These are phyloP conservation scores for Alethe diademata DNA, from an alignment of 2,113 vertebrate species.

Conservation along the genomic window DNA sequence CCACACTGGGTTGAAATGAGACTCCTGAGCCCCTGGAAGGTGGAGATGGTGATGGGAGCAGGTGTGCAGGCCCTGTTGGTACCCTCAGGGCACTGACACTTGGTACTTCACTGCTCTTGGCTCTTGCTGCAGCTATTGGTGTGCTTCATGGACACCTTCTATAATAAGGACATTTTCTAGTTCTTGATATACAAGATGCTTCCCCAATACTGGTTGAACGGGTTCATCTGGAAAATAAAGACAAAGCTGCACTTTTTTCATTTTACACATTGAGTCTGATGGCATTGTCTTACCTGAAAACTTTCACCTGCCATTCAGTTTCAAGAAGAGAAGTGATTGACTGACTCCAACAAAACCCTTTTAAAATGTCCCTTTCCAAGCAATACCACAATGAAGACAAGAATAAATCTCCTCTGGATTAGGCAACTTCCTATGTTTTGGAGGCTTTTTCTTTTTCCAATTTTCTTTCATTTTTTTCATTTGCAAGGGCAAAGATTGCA, in stretches of 20 bases:
- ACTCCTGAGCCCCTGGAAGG: not conserved
- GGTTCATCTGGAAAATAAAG: not conserved
- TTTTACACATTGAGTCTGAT: not conserved
- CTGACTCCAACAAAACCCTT: not conserved
- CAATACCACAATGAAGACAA: not conserved
- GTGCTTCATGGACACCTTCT: not conserved
- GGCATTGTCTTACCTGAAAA: not conserved
- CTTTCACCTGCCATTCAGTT: not conserved
- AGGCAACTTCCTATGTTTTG: not conserved
- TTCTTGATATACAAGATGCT: not conserved
- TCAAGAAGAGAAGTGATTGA: not conserved
- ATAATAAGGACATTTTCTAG: not conserved
- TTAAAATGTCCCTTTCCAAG: not conserved
- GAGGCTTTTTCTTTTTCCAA: accelerated
- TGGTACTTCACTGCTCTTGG: not conserved
- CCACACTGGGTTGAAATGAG: not conserved
- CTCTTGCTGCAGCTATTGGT: not conserved
- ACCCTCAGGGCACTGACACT: not conserved
- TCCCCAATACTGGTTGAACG: not conserved
- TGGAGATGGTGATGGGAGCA: not conserved
- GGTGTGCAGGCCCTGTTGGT: accelerated
- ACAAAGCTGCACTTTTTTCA: not conserved
- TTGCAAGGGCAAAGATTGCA: not conserved
- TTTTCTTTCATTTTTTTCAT: not conserved
- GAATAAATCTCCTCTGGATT: not conserved